Conservation (phyloP, 2,797 vertebrate genomes). For the Threskiornis aethiopicus region DNA sequence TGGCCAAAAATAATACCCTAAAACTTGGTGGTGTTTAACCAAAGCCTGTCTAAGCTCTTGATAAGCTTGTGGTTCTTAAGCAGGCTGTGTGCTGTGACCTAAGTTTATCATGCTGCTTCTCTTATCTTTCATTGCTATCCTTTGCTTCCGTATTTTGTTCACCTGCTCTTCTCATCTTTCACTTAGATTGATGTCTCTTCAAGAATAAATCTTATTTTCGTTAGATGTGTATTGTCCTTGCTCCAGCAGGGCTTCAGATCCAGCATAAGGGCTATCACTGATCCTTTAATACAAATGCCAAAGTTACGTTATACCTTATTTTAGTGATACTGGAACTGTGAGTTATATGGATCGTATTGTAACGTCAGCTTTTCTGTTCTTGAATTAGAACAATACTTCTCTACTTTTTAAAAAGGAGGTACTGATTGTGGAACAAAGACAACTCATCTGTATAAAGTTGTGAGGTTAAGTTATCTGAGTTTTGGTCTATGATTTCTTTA, state of each 20-base stretch:
- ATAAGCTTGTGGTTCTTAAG: background rate
- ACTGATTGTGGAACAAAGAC: background rate
- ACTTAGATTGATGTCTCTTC: background rate
- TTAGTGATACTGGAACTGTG: background rate
- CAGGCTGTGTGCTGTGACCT: background rate
- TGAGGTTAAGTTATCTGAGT: background rate
- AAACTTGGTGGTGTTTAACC: background rate
- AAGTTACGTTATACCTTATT: background rate
- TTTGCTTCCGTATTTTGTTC: background rate
- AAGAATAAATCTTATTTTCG: background rate
- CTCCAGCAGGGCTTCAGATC: background rate
- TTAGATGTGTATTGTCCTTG: background rate
- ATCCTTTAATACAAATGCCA: background rate
- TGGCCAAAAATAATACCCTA: conserved; percentile 14
- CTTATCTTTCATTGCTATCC: background rate
- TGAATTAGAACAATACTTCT: background rate
- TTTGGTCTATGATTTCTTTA: background rate
- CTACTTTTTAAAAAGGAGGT: background rate
- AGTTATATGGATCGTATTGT: background rate
- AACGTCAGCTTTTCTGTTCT: background rate
- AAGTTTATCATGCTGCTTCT: background rate
- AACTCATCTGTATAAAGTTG: background rate
- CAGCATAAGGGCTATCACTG: background rate
- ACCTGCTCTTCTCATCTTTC: background rate
- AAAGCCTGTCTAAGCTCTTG: background rate